Conservation (phyloP, 2,888 invertebrate species). For the Quadroppia sp. region DNA sequence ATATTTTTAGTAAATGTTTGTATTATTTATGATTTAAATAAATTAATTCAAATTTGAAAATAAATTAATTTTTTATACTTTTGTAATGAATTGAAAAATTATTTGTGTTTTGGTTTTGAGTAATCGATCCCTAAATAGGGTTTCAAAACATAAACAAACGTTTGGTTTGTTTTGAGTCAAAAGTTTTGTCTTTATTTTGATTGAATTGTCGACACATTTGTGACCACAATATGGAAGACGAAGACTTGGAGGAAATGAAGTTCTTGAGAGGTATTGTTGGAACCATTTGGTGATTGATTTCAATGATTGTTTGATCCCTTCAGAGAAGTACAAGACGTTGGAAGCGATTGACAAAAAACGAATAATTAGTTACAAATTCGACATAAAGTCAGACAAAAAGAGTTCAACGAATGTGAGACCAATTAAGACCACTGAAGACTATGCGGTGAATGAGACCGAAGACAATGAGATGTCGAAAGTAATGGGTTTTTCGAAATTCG, state of each 20-base stretch:
- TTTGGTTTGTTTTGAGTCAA: neutral
- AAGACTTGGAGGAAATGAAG: conserved; percentile 34
- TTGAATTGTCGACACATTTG: neutral
- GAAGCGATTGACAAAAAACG: neutral
- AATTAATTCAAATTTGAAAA: no score
- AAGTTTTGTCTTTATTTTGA: neutral
- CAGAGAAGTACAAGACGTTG: conserved; percentile 4
- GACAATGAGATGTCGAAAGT: conserved; percentile 40
- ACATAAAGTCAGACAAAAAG: neutral
- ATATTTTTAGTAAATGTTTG: no score
- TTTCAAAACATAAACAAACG: neutral
- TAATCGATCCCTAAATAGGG: neutral
- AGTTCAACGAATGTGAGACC: neutral
- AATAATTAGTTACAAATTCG: conserved; percentile 18
- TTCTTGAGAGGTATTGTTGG: conserved; percentile 19
- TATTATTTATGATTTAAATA: no score
- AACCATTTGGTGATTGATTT: neutral
- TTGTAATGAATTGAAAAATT: no score
- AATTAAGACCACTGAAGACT: neutral
- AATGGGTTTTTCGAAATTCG: conserved; percentile 47
- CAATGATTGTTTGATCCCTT: neutral
- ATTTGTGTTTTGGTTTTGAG: no score
- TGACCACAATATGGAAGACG: conserved; percentile 11
- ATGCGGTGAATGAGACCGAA: neutral
- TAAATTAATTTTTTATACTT: no score